These are phyloP conservation scores for Hanleya hanleyi DNA, from an alignment of 2,888 invertebrate species.

Conservation along the genomic window DNA sequence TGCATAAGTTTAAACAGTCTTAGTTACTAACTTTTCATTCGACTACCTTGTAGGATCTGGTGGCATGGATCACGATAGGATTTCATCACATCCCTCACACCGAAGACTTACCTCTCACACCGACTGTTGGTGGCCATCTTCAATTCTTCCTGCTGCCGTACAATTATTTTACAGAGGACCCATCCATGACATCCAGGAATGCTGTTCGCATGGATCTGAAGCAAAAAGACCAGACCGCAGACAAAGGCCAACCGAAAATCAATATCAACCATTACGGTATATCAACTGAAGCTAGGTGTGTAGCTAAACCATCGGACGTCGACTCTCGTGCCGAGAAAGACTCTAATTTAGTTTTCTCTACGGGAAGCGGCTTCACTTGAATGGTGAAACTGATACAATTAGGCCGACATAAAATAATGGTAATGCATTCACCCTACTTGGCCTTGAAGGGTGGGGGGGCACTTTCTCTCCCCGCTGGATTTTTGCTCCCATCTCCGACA, in stretches of 20 bases:
- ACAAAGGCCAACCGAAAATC: neutral
- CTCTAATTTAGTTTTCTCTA: neutral
- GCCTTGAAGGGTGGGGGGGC: too few species aligned
- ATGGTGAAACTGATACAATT: too few species aligned
- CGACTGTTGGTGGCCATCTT: constrained; percentile 45
- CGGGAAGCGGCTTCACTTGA: too few species aligned
- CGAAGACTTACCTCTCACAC: constrained; percentile 52
- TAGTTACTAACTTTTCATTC: neutral
- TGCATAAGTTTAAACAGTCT: too few species aligned
- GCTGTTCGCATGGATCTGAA: constrained; percentile 27
- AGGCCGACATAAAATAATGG: too few species aligned
- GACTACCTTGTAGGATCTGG: constrained; percentile 46
- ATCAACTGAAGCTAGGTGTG: neutral
- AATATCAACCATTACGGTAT: neutral
- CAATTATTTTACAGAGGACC: constrained; percentile 53
- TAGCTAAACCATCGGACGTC: neutral
- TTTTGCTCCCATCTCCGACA: too few species aligned
- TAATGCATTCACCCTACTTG: too few species aligned
- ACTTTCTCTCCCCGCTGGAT: too few species aligned
- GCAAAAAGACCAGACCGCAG: neutral
- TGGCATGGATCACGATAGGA: constrained; percentile 55
- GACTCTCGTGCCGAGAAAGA: neutral
- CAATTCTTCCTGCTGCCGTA: constrained; percentile 48
- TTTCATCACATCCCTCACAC: constrained; percentile 53
- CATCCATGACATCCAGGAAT: constrained; percentile 41